Conservation (phyloP, 2,797 vertebrate genomes). For the Pangasius macronema region DNA sequence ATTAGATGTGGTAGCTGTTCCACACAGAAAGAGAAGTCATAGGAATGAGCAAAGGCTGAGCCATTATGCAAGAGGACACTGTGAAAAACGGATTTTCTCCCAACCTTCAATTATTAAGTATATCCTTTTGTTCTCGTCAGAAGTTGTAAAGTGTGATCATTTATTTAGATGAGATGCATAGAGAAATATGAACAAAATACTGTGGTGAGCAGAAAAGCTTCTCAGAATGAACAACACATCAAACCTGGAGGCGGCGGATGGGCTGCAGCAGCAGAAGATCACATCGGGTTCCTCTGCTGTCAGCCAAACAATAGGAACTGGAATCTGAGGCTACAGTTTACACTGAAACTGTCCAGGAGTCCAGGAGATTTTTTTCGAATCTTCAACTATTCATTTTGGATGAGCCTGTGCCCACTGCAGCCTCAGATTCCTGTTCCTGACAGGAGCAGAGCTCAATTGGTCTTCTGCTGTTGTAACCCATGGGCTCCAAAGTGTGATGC, state of each 20-base stretch:
- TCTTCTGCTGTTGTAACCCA: not conserved
- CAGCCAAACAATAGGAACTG: not conserved
- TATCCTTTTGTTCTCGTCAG: not conserved
- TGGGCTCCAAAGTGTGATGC: not conserved
- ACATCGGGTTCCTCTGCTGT: not conserved
- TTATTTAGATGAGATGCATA: not conserved
- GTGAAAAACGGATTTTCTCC: not conserved
- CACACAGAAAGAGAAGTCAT: not conserved
- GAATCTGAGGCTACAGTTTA: not conserved
- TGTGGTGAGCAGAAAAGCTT: not conserved
- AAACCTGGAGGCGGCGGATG: not conserved
- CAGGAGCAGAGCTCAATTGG: not conserved
- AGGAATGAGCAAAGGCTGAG: not conserved
- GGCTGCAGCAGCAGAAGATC: not conserved
- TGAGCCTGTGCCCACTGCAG: not conserved
- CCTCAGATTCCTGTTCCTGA: not conserved
- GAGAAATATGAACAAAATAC: not conserved
- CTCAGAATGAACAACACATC: not conserved
- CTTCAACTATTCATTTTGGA: not conserved
- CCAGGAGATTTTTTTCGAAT: not conserved
- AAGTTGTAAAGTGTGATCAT: not conserved
- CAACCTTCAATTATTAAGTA: not conserved
- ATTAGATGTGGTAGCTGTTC: conserved; percentile 2
- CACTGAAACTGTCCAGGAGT: not conserved
- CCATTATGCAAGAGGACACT: not conserved